Evolutionary conservation across 2,113 vertebrate species (phyloP), one percentile per base, ranked within the genome.

Genomic region (Tragelaphus buxtoni): DNA sequence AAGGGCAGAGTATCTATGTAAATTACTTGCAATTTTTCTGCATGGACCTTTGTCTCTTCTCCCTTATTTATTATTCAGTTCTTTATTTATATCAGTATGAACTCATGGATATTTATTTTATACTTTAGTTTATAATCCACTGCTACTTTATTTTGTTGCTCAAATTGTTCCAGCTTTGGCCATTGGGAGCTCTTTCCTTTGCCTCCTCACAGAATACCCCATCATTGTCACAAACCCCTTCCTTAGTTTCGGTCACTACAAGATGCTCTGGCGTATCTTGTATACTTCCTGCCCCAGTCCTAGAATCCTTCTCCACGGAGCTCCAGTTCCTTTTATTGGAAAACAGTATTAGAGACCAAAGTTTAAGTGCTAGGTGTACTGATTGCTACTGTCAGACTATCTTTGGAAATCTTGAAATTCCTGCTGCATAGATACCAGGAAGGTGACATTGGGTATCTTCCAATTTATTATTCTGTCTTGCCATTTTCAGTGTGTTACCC

Each of bases 391-490:
- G 11, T 91, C 22, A 45, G 76, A 4, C 18, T 74, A 1, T 72
- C 51, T 84, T 63, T 91, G 39, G 79, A 76, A 63, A 74, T 85
- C 47, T 35, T 81, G 55, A 56, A 91, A 95, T 93, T 32, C 28
- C 45, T 80, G 3, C 28, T 63, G 20, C 47, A 42, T 3, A 90
- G 32, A 60, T 91, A 82, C 42, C 14, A 89, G 42, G 74, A 88
- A 90, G 16, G 30, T 95, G 30, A 45, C 85, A 45, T 47, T 89
- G 85, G 24, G 32, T 28, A 51, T 74, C 45, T 83, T 86, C 39
- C 30, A 94, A 45, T 83, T 94, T 92, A 90, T 94, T 92, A n/a
- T 95, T 47, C 56, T 56, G 39, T 61, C 28, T 8, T 95, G 14
- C 53, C n/a, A 51, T 95, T 97, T 96, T 79, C 39, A 85, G 0